Base-by-base conservation (phyloP, 2,797 vertebrate species). In the Trachurus trachurus region DNA sequence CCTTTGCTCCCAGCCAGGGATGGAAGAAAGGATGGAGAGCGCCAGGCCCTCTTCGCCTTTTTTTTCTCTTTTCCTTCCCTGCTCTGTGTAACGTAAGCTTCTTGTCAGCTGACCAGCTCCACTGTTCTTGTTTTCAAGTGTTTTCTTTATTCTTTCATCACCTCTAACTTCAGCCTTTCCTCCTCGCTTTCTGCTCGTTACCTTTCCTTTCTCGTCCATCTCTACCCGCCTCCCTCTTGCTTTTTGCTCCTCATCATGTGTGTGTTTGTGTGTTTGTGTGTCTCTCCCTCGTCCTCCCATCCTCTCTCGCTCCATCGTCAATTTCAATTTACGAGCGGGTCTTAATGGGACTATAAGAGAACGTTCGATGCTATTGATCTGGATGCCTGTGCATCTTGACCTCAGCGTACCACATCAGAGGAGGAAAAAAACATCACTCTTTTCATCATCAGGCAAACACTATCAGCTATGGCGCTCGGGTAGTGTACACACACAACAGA, bases 301-400 rank as follows among this genome's bases (percentile, higher is more conserved):
- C 81, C 71, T 70, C 83, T 59, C 77, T 78, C 80, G 49, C 66
- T 84, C 82, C 50, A 80, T 91, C 84, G 80, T 93, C 93, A 93
- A 91, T 93, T 94, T 91, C 91, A 93, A 93, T 94, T 94, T 91
- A 94, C 84, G 84, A 88, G 83, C 63, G 1, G 77, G 83, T 78
- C 91, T 92, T 94, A 94, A 94, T 94, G 87, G 93, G 93, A 92
- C 90, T 89, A 91, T 93, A 92, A 93, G 89, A 89, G 91, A 83
- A 69, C 69, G 83, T 82, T 94, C 89, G 88, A 92, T 93, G 90
- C 39, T 91, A 94, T 94, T 84, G 93, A 94, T 94, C 89, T 80
- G 80, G 83, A 89, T 90, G 85, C 88, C 86, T 73, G 86, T 21
- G 70, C 87, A 85, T 92, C 82, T 90, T 93, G 91, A 94, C 91